Percentiles rank a stretch among this genome's conserved stretches.
phyloP scores from a whole-genome alignment of 2,888 invertebrate genomes.

The Sialis fuliginosa region DNA sequence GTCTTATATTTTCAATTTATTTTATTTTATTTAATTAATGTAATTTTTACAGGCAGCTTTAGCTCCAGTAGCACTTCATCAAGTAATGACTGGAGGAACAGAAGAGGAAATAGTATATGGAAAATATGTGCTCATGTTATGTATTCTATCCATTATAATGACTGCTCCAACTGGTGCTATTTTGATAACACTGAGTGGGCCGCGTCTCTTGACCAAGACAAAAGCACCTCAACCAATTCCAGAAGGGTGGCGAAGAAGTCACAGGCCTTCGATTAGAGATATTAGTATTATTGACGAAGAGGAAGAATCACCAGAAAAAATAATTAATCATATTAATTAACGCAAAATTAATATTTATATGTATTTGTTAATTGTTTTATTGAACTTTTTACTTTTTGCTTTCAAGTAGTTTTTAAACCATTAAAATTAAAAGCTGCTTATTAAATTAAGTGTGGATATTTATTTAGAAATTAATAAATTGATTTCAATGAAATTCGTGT shows the following conservation, averaged over 20 bases:
- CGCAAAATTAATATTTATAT: neutral
- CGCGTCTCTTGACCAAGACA: slow-evolving; percentile 59
- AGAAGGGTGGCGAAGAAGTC: slow-evolving; percentile 65
- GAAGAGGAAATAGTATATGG: slow-evolving; percentile 35
- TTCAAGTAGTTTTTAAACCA: too few species aligned
- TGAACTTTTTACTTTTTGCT: too few species aligned
- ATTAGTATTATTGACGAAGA: slow-evolving; percentile 76
- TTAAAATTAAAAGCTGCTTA: too few species aligned
- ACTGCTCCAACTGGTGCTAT: slow-evolving; percentile 75
- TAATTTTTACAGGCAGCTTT: slow-evolving; percentile 47
- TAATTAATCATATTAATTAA: slow-evolving; percentile 18
- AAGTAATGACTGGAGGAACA: slow-evolving; percentile 24
- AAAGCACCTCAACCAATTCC: slow-evolving; percentile 46
- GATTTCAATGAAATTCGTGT: too few species aligned
- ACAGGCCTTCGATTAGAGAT: slow-evolving; percentile 68
- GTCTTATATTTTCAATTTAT: neutral
- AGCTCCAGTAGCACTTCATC: slow-evolving; percentile 57
- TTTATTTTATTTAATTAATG: neutral
- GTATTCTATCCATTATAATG: slow-evolving; percentile 65
- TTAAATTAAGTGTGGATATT: too few species aligned
- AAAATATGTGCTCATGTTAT: slow-evolving; percentile 52
- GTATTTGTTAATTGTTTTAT: neutral
- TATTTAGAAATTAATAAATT: too few species aligned
- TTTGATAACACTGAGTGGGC: slow-evolving; percentile 61
- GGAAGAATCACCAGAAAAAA: slow-evolving; percentile 35